Evolutionary conservation across 2,797 vertebrate species (phyloP), one percentile per base, ranked within the genome.

Genomic region (Tenualosa thibaudeaui): DNA sequence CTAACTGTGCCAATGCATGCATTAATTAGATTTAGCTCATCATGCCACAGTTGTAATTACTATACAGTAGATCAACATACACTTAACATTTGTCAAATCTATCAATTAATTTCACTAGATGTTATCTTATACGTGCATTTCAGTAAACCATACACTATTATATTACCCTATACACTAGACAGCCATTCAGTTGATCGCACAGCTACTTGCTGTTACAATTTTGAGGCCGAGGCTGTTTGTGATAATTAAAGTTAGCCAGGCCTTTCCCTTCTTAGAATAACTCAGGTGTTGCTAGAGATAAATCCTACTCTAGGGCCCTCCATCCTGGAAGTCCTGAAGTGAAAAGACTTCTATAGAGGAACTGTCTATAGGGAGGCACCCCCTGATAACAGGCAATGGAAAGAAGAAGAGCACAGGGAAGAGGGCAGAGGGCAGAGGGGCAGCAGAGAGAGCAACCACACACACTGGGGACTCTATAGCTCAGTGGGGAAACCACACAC

Each of bases 331-430:
- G 40, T 78, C 71, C 71, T 95, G 94, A 93, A 94, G 95, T 96
- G 95, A 96, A 96, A 96, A 95, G 95, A 95, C 95, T 92, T 95
- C 95, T 95, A 96, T 96, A 95, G 95, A 96, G 93, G 92, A 94
- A 92, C 89, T 91, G 15, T 95, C 95, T 96, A 95, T 96, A 96
- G 95, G 86, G 31, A 86, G 90, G 92, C 94, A 95, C 92, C 94
- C 90, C 91, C 93, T 94, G 95, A 95, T 94, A 90, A 85, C 93
- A 94, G 93, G 90, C 91, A 81, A 51, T 10, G 51, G 49, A 84
- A 87, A 83, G 53, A 81, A 19, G 43, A 5, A 15, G 40, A 6
- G 5, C 10, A 65, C 10, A 31, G 24, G 62, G 26, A 24, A 31
- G 26, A 65, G 43, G 3, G 9, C 46, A 46, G 6, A 46, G 46